A percentile compares a stretch with the other conserved stretches of the same genome.
Conservation (phyloP, 2,113 vertebrate genomes). For the Labeo catla region DNA sequence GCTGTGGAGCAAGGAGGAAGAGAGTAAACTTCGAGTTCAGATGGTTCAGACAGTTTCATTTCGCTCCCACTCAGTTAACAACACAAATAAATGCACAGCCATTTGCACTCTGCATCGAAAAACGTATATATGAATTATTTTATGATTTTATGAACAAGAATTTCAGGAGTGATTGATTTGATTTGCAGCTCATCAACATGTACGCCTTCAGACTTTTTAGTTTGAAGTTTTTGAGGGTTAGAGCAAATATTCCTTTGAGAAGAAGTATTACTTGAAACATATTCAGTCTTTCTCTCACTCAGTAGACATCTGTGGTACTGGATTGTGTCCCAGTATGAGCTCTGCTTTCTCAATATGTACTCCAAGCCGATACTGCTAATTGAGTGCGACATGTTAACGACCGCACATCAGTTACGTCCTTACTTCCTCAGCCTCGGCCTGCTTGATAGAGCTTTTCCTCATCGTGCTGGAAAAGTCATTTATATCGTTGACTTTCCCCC, state of each 20-base stretch:
- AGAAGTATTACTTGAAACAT: neutral
- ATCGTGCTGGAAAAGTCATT: slow-evolving; percentile 50
- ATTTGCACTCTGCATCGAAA: too few species aligned
- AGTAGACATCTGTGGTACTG: neutral
- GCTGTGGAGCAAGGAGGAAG: too few species aligned
- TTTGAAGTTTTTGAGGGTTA: neutral
- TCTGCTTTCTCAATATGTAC: slow-evolving; percentile 5
- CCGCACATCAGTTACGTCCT: slow-evolving; percentile 35
- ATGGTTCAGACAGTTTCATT: too few species aligned
- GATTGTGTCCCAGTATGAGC: neutral
- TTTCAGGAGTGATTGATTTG: neutral
- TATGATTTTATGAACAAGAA: neutral
- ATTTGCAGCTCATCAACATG: neutral
- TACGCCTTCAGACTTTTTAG: neutral
- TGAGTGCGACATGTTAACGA: slow-evolving; percentile 43
- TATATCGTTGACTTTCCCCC: slow-evolving; percentile 56
- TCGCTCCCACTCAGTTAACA: too few species aligned
- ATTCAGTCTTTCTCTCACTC: neutral
- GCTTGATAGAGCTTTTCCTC: slow-evolving; percentile 26
- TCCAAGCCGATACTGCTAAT: neutral
- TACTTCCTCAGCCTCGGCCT: neutral
- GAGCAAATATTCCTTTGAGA: neutral
- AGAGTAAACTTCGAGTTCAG: too few species aligned
- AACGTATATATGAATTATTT: too few species aligned
- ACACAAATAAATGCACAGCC: too few species aligned